Evolutionary conservation across 2,113 vertebrate genomes (phyloP).

Genomic region (Chionodraco myersi): DNA sequence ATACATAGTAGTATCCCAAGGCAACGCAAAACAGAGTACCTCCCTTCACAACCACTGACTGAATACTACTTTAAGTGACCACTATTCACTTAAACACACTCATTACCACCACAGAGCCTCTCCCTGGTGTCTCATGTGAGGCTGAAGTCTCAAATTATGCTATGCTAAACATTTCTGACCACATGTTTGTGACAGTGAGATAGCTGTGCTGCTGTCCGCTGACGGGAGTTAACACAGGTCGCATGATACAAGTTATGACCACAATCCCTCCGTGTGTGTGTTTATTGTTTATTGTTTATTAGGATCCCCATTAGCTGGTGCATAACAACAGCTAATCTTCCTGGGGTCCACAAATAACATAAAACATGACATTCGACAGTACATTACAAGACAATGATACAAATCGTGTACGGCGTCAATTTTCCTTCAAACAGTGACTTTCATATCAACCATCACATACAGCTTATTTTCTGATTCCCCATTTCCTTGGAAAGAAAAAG

Average conservation of each 20-base stretch:
- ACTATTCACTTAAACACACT: constrained; percentile 17
- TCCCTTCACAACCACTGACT: constrained; percentile 17
- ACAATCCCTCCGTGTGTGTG: not conserved
- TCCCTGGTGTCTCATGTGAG: not conserved
- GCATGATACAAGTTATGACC: constrained; percentile 58
- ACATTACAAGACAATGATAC: too few relatives aligned
- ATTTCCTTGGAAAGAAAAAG: too few relatives aligned
- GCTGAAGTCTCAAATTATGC: constrained; percentile 5
- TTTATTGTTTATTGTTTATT: not conserved
- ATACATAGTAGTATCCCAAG: not conserved
- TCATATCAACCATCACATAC: too few relatives aligned
- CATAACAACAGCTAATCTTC: too few relatives aligned
- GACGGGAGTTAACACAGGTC: constrained; percentile 46
- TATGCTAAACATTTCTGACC: not conserved
- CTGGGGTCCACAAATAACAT: too few relatives aligned
- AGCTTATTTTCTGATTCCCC: too few relatives aligned
- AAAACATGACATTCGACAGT: too few relatives aligned
- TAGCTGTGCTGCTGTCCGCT: constrained; percentile 56
- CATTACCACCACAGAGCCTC: not conserved
- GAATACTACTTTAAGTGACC: constrained; percentile 19
- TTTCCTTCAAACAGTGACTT: too few relatives aligned
- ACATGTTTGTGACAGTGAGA: constrained; percentile 31
- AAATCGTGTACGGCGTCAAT: too few relatives aligned
- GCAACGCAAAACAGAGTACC: not conserved
- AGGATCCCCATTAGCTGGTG: too few relatives aligned